Evolutionary conservation across 2,888 invertebrate genomes (phyloP).

Genomic region (Ophion costatus): DNA sequence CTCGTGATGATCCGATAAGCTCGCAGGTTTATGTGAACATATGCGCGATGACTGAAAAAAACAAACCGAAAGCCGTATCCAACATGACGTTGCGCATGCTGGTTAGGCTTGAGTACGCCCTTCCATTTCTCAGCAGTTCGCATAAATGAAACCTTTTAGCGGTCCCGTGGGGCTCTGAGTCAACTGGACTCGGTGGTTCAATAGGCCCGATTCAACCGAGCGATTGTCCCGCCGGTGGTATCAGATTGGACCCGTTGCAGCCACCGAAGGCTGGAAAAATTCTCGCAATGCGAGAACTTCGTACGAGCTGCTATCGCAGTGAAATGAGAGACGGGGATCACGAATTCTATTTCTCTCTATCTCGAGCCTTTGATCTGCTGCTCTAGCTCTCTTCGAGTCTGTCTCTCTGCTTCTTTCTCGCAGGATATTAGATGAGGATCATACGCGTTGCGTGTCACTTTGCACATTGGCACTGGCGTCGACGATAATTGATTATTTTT

Average conservation of each 20-base stretch:
- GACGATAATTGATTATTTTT: too few species aligned
- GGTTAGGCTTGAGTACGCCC: slow-evolving; percentile 3
- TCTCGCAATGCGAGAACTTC: slow-evolving; percentile 1
- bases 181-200: slow-evolving; percentile 25
- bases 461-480: too few species aligned
- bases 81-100: background rate
- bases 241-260: slow-evolving; percentile 53
- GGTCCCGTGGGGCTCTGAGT: slow-evolving; percentile 5
- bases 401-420: background rate
- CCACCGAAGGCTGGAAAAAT: slow-evolving; percentile 17
- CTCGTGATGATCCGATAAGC: slow-evolving; percentile 14
- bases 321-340: slow-evolving; percentile 45
- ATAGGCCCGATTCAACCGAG: slow-evolving; percentile 49
- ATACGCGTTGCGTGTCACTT: background rate
- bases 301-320: slow-evolving; percentile 41
- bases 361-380: slow-evolving; percentile 15
- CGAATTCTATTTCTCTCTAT: slow-evolving; percentile 7
- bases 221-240: slow-evolving; percentile 48
- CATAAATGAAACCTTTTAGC: slow-evolving; percentile 12
- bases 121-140: slow-evolving; percentile 4
- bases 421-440: background rate
- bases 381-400: background rate
- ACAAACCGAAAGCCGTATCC: background rate
- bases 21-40: background rate
- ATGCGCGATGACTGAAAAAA: background rate